These are phyloP conservation scores for Coturnix japonica DNA, from an alignment of 2,113 vertebrate genomes.

Conservation along the genomic window DNA sequence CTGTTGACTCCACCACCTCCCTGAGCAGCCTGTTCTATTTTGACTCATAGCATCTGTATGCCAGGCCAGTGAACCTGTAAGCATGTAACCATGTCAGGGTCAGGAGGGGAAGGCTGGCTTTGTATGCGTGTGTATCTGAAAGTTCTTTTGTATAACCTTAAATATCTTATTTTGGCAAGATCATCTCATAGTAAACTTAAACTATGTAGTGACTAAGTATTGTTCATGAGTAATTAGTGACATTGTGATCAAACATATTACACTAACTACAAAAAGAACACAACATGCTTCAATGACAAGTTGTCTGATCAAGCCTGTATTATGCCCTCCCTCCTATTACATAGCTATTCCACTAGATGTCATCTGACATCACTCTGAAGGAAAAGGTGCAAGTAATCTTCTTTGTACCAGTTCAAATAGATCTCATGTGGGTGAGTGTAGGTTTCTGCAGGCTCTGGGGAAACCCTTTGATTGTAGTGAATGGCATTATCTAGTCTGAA, in stretches of 20 bases:
- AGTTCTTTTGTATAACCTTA: background rate
- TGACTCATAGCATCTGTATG: background rate
- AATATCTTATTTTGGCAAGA: background rate
- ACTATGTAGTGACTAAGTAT: background rate
- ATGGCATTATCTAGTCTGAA: background rate
- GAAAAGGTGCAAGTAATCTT: rapidly evolving
- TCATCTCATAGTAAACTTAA: background rate
- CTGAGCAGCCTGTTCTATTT: background rate
- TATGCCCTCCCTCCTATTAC: background rate
- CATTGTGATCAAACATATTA: background rate
- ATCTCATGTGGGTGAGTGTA: too few relatives aligned
- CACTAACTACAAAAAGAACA: background rate
- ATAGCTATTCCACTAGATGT: conserved; percentile 38
- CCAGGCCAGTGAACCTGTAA: background rate
- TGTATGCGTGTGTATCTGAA: background rate
- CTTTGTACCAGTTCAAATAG: background rate
- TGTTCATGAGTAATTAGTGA: background rate
- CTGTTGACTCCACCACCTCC: too few relatives aligned
- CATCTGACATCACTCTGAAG: background rate
- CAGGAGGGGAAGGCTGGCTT: background rate
- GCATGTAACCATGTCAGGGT: too few relatives aligned
- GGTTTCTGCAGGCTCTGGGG: background rate
- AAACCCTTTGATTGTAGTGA: background rate
- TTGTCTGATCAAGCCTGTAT: background rate
- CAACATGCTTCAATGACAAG: background rate